A percentile compares a stretch with the other conserved stretches of the same genome.
Conservation (phyloP, 2,113 vertebrate genomes). For the Colossoma macropomum region DNA sequence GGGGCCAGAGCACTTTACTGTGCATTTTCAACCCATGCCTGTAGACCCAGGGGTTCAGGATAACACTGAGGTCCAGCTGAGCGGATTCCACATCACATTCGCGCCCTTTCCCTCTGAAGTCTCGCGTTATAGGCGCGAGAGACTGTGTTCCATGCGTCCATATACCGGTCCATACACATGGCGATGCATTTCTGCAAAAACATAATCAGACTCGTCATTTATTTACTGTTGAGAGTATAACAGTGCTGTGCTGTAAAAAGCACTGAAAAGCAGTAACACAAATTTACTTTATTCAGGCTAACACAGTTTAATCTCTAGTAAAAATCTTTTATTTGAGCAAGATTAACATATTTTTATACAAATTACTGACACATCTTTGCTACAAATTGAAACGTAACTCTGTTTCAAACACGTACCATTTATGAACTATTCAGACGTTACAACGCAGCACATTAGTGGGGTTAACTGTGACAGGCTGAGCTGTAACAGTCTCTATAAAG, state of each 20-base stretch:
- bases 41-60: constrained; percentile 5
- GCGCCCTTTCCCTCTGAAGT: constrained; percentile 91
- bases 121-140: constrained; percentile 94
- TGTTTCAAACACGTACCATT: too few relatives aligned
- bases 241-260: too few relatives aligned
- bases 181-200: constrained; percentile 91
- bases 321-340: too few relatives aligned
- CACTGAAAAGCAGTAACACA: too few relatives aligned
- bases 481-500: too few relatives aligned
- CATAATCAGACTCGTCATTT: neutral
- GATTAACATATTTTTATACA: too few relatives aligned
- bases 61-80: constrained; percentile 19
- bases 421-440: too few relatives aligned
- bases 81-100: constrained; percentile 79
- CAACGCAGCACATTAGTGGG: too few relatives aligned
- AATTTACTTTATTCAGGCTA: neutral
- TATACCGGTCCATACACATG: constrained; percentile 99
- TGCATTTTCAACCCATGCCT: neutral
- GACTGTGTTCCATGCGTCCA: constrained; percentile 97
- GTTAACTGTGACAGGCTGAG: too few relatives aligned
- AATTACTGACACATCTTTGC: too few relatives aligned
- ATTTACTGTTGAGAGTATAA: neutral
- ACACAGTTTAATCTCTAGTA: too few relatives aligned
- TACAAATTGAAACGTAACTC: too few relatives aligned
- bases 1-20: neutral